Conservation (phyloP, 2,888 invertebrate species). For the Halictus ligatus region DNA sequence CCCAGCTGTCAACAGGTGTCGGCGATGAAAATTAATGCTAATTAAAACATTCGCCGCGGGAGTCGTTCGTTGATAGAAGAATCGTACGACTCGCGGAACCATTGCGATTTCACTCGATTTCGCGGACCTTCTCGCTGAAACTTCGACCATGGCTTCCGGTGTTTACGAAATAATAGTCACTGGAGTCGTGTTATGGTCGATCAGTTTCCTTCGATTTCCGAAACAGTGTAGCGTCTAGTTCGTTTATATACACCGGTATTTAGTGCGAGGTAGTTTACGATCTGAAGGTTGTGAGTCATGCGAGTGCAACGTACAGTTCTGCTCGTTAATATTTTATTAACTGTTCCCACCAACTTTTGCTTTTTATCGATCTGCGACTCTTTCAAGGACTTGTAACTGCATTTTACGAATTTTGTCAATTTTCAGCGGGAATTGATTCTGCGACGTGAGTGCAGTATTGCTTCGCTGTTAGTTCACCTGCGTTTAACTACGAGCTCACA, state of each 20-base stretch:
- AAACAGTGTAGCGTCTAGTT: neutral
- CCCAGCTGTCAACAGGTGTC: constrained; percentile 21
- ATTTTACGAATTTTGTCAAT: too few species aligned
- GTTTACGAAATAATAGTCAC: neutral
- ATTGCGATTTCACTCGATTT: neutral
- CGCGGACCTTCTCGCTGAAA: neutral
- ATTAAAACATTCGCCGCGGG: constrained; percentile 5
- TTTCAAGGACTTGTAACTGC: neutral
- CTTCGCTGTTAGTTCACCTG: too few species aligned
- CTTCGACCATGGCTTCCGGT: neutral
- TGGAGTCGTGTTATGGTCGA: neutral
- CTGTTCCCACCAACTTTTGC: too few species aligned
- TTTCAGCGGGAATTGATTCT: too few species aligned
- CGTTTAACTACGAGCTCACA: too few species aligned
- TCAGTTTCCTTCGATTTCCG: neutral
- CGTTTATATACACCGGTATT: neutral
- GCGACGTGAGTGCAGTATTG: too few species aligned
- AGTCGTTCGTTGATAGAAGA: neutral
- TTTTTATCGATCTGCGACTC: too few species aligned
- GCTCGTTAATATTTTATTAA: neutral
- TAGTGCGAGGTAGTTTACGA: neutral
- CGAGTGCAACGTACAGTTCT: neutral
- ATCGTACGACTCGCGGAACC: neutral
- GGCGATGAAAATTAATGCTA: constrained; percentile 4
- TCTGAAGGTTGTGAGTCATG: neutral